Conservation (phyloP, 2,888 invertebrate genomes). For the Nemurella pictetii region DNA sequence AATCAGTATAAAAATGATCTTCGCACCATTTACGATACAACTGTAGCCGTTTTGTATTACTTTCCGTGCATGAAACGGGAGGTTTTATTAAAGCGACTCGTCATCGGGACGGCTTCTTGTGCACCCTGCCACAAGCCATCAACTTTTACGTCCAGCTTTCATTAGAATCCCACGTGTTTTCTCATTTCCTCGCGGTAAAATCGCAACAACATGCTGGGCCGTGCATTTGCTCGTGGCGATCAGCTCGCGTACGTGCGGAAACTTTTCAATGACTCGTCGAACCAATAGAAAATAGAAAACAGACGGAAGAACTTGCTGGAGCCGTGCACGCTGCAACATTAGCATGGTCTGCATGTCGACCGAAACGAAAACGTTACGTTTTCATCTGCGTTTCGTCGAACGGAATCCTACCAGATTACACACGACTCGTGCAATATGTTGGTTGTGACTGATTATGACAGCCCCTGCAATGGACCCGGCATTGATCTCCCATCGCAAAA, state of each 20-base stretch:
- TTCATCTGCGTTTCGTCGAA: neutral
- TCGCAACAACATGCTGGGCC: neutral
- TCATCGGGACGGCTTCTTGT: neutral
- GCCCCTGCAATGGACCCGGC: neutral
- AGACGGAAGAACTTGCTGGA: neutral
- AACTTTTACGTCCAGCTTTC: neutral
- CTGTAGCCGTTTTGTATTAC: neutral
- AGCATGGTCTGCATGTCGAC: neutral
- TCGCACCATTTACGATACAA: neutral
- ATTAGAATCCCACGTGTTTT: neutral
- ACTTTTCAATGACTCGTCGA: neutral
- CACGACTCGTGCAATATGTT: neutral
- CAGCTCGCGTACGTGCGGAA: neutral
- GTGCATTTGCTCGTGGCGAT: neutral
- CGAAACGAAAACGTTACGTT: neutral
- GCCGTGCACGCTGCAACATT: neutral
- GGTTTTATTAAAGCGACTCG: neutral
- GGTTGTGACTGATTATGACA: neutral
- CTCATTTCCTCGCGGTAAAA: neutral
- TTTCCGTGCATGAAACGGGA: neutral
- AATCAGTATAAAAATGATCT: neutral
- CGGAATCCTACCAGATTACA: neutral
- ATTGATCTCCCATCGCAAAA: constrained; percentile 13
- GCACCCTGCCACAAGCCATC: too few species aligned
- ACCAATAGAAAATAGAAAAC: neutral